Percentiles rank a stretch among this genome's conserved stretches.
These are phyloP conservation scores for Muscicapa comitata DNA, from an alignment of 2,797 vertebrate genomes.

Conservation along the genomic window DNA sequence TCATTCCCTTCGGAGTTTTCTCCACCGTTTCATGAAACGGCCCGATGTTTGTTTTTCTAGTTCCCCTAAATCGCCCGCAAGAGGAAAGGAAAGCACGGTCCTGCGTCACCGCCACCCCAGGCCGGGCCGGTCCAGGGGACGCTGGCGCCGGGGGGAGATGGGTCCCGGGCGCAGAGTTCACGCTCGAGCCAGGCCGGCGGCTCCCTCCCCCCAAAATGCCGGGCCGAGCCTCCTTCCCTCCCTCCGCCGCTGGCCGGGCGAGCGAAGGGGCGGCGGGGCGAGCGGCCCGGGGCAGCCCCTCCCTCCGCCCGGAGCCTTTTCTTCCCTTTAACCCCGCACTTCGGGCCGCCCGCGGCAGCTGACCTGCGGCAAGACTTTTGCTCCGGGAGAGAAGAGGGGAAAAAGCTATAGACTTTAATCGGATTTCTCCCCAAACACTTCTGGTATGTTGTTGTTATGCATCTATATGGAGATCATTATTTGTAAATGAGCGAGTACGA, in stretches of 20 bases:
- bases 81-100: slow-evolving; percentile 78
- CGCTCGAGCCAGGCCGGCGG: background rate
- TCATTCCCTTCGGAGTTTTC: slow-evolving; percentile 62
- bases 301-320: background rate
- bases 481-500: slow-evolving; percentile 53
- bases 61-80: slow-evolving; percentile 80
- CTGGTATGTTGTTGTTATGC: slow-evolving; percentile 55
- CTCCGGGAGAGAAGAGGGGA: background rate
- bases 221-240: background rate
- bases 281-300: background rate
- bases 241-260: too few relatives aligned
- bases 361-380: slow-evolving; percentile 35
- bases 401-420: slow-evolving; percentile 50
- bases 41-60: slow-evolving; percentile 88
- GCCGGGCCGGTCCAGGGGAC: background rate
- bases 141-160: background rate
- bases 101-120: slow-evolving; percentile 74
- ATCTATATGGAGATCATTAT: slow-evolving; percentile 59
- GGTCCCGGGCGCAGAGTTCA: background rate
- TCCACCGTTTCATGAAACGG: slow-evolving; percentile 65
- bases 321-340: background rate
- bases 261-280: background rate
- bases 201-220: background rate
- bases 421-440: slow-evolving; percentile 49
- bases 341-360: background rate